These are phyloP conservation scores for Autographa pulchrina DNA, from an alignment of 2,888 invertebrate species.

Conservation along the genomic window DNA sequence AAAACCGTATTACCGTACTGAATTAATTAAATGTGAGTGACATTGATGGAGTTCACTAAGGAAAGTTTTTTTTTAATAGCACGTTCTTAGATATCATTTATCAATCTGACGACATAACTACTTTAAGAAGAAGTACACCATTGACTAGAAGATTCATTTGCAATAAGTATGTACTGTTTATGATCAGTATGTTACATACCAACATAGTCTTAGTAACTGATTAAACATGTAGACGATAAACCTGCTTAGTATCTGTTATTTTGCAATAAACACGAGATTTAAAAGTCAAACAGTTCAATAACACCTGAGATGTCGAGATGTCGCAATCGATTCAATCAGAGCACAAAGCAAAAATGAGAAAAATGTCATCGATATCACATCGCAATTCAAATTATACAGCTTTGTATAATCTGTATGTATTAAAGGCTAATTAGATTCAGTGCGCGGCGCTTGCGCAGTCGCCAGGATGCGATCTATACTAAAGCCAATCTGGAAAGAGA, in stretches of 20 bases:
- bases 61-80: too few species aligned
- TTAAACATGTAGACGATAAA: not conserved
- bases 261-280: not conserved
- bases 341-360: conserved; percentile 19
- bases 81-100: too few species aligned
- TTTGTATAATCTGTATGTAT: conserved; percentile 51
- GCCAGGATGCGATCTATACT: conserved; percentile 60
- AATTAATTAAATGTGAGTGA: too few species aligned
- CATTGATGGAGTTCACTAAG: too few species aligned
- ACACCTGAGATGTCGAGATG: not conserved
- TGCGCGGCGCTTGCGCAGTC: conserved; percentile 58
- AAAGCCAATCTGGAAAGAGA: too few species aligned
- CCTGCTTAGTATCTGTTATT: not conserved
- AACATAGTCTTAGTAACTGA: not conserved
- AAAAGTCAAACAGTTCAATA: not conserved
- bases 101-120: too few species aligned
- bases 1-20: not conserved
- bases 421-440: conserved; percentile 62
- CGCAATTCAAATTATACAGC: conserved; percentile 36
- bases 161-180: too few species aligned
- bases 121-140: too few species aligned
- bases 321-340: conserved; percentile 6
- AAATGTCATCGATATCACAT: conserved; percentile 22
- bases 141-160: too few species aligned
- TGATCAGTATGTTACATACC: not conserved